Conservation (phyloP, 2,113 vertebrate genomes). For the Pelodiscus sinensis region DNA sequence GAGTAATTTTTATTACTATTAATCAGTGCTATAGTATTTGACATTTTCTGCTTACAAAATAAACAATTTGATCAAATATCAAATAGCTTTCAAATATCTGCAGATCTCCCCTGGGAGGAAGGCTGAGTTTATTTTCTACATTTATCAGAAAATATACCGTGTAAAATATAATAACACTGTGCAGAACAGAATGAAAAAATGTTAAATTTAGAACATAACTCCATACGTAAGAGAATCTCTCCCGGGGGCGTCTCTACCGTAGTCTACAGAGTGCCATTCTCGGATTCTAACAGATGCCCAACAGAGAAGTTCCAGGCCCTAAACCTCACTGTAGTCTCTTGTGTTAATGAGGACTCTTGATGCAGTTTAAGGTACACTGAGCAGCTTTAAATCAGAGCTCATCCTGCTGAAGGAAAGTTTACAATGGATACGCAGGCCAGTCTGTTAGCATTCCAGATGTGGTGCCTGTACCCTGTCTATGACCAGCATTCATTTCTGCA, state of each 20-base stretch:
- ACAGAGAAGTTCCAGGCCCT: constrained; percentile 77
- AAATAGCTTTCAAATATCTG: not conserved
- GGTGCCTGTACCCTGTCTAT: constrained; percentile 82
- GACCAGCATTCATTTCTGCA: constrained; percentile 86
- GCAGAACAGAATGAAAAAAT: constrained; percentile 29
- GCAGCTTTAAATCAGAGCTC: constrained; percentile 80
- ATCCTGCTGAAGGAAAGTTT: constrained; percentile 58
- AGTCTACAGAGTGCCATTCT: constrained; percentile 68
- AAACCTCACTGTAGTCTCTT: constrained; percentile 76
- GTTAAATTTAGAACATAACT: constrained; percentile 45
- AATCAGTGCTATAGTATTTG: rapidly evolving
- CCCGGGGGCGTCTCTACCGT: constrained; percentile 64
- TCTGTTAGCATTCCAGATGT: constrained; percentile 91
- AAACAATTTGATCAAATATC: not conserved
- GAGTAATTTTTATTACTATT: not conserved
- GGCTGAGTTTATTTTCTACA: not conserved
- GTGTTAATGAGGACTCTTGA: constrained; percentile 85
- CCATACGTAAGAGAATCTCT: constrained; percentile 50
- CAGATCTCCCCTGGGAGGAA: rapidly evolving
- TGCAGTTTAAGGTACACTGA: constrained; percentile 84
- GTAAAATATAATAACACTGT: not conserved
- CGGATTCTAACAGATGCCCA: constrained; percentile 75
- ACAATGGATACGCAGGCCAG: constrained; percentile 47
- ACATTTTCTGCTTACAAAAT: not conserved
- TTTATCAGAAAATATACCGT: not conserved